A percentile compares a stretch with the other conserved stretches of the same genome.
Conservation (phyloP, 2,113 vertebrate genomes). For the Chinchilla lanigera region DNA sequence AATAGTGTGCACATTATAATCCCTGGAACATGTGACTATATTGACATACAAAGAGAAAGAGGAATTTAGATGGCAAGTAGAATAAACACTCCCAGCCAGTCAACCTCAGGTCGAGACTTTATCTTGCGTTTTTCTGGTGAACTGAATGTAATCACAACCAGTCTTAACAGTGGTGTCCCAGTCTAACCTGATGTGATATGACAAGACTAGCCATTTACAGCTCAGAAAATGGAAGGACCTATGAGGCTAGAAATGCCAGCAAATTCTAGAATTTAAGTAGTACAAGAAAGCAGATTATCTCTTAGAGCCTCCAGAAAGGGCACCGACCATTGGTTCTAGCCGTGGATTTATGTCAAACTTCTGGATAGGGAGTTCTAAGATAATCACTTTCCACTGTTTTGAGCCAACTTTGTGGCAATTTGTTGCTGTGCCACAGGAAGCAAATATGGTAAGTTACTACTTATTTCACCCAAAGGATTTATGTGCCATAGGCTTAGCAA, state of each 20-base stretch:
- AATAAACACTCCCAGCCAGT: background rate
- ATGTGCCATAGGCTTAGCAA: fast-evolving
- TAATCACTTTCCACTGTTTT: background rate
- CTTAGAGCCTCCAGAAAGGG: background rate
- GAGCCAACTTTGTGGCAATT: background rate
- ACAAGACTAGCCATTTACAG: background rate
- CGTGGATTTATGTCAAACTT: background rate
- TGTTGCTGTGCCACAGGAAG: background rate
- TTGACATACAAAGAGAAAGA: background rate
- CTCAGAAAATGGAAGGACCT: background rate
- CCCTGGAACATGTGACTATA: background rate
- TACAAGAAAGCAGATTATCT: background rate
- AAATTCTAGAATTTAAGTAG: background rate
- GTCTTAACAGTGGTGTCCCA: background rate
- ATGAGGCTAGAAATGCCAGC: background rate
- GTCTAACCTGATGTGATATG: background rate
- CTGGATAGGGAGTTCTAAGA: background rate
- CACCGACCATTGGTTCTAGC: background rate
- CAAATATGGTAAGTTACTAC: background rate
- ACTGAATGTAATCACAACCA: background rate
- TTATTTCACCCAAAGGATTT: background rate
- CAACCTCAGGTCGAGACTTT: background rate
- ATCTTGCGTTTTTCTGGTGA: background rate
- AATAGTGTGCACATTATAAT: background rate
- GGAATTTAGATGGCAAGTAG: background rate